phyloP scores from a whole-genome alignment of 2,888 invertebrate species.

The Drosophila eohydei region DNA sequence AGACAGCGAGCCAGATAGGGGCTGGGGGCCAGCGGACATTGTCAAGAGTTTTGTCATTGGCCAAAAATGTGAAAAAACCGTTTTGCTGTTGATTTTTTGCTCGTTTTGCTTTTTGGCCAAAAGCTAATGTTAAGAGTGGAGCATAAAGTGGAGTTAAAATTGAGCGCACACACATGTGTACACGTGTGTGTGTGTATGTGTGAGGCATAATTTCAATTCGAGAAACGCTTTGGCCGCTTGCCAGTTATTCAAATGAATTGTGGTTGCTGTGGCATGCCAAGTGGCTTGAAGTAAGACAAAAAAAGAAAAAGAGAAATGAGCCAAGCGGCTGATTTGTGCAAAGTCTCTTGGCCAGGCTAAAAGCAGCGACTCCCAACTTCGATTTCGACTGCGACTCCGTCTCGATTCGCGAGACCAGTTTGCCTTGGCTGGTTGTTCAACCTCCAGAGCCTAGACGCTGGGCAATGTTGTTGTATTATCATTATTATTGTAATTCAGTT shows the following conservation, averaged over 20 bases:
- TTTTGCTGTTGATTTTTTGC: slow-evolving; percentile 7
- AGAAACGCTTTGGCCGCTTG: slow-evolving; percentile 58
- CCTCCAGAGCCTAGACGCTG: slow-evolving; percentile 56
- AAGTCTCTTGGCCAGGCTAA: slow-evolving; percentile 24
- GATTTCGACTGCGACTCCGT: not conserved
- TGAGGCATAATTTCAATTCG: slow-evolving; percentile 60
- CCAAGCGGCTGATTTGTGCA: slow-evolving; percentile 12
- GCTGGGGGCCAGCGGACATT: slow-evolving; percentile 37
- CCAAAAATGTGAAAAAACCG: slow-evolving; percentile 43
- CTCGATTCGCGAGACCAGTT: slow-evolving; percentile 68
- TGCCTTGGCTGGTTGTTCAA: slow-evolving; percentile 82
- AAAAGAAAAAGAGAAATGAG: slow-evolving; percentile 36
- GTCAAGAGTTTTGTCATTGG: slow-evolving; percentile 72
- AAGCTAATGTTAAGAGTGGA: slow-evolving; percentile 32
- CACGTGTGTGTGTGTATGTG: slow-evolving; percentile 1
- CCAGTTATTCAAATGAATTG: slow-evolving; percentile 65
- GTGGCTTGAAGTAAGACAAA: slow-evolving; percentile 22
- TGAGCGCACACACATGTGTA: slow-evolving; percentile 23
- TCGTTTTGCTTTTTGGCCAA: slow-evolving; percentile 4
- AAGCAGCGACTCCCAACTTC: slow-evolving; percentile 11
- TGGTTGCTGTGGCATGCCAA: slow-evolving; percentile 64
- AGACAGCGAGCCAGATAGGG: not conserved
- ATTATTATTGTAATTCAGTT: slow-evolving; percentile 72
- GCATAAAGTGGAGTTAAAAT: slow-evolving; percentile 47
- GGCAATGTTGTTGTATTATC: slow-evolving; percentile 21